Base-by-base conservation (phyloP, 2,888 invertebrate genomes). In the Cantharis lateralis region DNA sequence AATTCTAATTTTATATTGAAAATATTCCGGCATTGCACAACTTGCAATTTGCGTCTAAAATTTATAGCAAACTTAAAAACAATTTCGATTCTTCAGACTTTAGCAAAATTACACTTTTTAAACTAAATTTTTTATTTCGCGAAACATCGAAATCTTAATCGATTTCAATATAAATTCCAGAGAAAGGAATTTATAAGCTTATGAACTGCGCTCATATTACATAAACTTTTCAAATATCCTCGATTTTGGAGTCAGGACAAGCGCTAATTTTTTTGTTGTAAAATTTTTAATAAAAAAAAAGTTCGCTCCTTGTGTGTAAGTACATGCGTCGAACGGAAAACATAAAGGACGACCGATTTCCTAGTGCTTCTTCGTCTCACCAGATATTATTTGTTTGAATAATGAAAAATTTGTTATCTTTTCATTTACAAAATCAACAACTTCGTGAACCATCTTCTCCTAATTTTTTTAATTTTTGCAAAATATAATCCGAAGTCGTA, bases 131-230 rank as follows among this genome's bases (percentile, higher is more conserved):
- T 48, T 48, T 48, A 48, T 48, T 48, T 48, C 48, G 11, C 13
- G 48, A n/a, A 48, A 48, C 26, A 72, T 71, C 70, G 61, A 48
- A 48, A 18, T 68, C 70, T 72, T 83, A 83, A 84, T 84, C 84
- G 85, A 85, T 85, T 83, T 82, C 84, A 86, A 86, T 86, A 86
- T 86, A 86, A 86, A 86, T 86, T 86, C 85, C 84, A 79, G 80
- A 78, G 82, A 84, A 84, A 79, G 85, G 85, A 84, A 85, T 84
- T 79, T 77, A 78, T 81, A 79, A 82, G 81, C 80, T 83, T 84
- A 83, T 83, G 83, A 82, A 82, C 82, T 80, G 74, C 75, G 28
- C 80, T 81, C 82, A 82, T 84, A 84, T 84, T 84, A 83, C 80
- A 82, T 79, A 84, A 85, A 84, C 83, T 85, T 85, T 84, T 84